These are phyloP conservation scores for Peromyscus nudipes DNA, from an alignment of 2,797 vertebrate genomes.

Conservation along the genomic window DNA sequence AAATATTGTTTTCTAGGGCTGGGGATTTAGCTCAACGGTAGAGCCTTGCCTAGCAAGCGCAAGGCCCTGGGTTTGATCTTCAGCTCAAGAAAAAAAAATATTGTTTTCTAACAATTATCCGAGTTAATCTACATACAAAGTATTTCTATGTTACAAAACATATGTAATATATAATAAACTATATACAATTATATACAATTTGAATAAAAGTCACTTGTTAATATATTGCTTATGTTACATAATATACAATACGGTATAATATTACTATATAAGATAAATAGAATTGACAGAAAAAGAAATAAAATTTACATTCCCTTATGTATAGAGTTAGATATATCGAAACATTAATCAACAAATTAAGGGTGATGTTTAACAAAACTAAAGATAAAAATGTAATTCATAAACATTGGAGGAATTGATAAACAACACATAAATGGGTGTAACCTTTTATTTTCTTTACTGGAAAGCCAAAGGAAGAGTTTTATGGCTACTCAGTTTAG, in stretches of 20 bases:
- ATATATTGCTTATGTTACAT: background rate
- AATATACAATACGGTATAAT: background rate
- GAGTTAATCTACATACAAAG: background rate
- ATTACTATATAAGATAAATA: background rate
- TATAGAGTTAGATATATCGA: background rate
- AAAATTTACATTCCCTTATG: background rate
- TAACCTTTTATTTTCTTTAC: background rate
- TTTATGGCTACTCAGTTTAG: background rate
- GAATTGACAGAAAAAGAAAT: background rate
- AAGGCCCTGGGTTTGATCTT: too few relatives aligned
- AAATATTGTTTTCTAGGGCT: background rate
- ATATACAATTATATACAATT: background rate
- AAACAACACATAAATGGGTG: background rate
- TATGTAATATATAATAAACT: background rate
- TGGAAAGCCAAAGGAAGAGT: background rate
- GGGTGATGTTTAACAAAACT: background rate
- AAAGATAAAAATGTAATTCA: conserved; percentile 13
- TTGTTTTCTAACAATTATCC: background rate
- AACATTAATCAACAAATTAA: background rate
- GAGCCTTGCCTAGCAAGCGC: too few relatives aligned
- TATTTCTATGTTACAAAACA: background rate
- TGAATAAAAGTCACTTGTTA: background rate
- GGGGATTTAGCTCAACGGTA: too few relatives aligned
- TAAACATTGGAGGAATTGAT: background rate
- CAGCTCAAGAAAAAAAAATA: background rate